Conservation (phyloP, 2,888 invertebrate genomes). For the Dione juno region DNA sequence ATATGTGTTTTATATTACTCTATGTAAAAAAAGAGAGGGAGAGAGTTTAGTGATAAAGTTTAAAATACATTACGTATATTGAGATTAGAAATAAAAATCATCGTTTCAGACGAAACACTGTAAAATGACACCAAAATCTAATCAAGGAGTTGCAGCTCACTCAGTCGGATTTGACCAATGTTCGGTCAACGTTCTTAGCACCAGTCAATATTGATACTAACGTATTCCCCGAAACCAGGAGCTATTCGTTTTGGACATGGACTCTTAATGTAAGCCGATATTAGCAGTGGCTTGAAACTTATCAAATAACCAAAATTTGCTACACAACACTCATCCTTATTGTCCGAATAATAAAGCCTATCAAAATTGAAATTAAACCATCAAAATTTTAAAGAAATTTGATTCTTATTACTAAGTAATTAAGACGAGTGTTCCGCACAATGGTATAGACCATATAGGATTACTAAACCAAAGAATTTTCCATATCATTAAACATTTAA, state of each 20-base stretch:
- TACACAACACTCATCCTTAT: constrained; percentile 53
- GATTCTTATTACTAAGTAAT: neutral
- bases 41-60: neutral
- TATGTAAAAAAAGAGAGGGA: too few species aligned
- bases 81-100: neutral
- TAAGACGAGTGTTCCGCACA: constrained; percentile 42
- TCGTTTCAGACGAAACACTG: constrained; percentile 28
- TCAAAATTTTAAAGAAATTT: constrained; percentile 38
- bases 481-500: constrained; percentile 74
- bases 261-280: constrained; percentile 76
- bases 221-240: constrained; percentile 58
- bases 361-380: constrained; percentile 30
- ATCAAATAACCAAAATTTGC: constrained; percentile 50
- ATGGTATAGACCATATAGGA: constrained; percentile 54
- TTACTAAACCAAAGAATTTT: constrained; percentile 78
- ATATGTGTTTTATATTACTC: too few species aligned
- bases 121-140: constrained; percentile 37
- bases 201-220: constrained; percentile 47
- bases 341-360: constrained; percentile 31
- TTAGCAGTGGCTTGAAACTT: constrained; percentile 74
- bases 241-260: constrained; percentile 70
- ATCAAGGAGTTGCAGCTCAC: constrained; percentile 33
- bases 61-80: too few species aligned
- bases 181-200: constrained; percentile 39
- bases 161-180: constrained; percentile 41